Conservation (phyloP, 2,113 vertebrate genomes). For the Furnarius figulus region DNA sequence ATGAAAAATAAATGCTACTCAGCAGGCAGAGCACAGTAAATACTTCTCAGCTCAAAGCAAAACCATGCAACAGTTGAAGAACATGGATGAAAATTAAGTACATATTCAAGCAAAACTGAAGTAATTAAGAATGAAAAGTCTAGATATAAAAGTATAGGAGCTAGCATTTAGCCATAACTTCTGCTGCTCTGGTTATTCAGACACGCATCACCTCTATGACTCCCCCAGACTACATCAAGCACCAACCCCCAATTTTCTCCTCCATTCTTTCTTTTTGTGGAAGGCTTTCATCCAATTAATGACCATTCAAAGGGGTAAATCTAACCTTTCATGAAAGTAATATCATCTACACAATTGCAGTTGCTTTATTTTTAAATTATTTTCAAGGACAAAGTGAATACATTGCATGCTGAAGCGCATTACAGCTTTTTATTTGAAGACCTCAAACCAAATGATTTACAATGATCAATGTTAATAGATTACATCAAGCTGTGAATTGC, state of each 20-base stretch:
- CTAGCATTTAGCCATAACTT: not conserved
- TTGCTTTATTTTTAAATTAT: constrained; percentile 4
- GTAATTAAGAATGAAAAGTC: not conserved
- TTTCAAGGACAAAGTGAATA: constrained; percentile 33
- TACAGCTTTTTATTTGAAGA: constrained; percentile 15
- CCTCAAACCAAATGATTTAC: constrained; percentile 31
- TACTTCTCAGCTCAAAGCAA: not conserved
- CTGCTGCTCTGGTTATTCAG: not conserved
- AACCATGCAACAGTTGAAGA: not conserved
- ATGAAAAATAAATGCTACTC: not conserved
- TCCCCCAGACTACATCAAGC: not conserved
- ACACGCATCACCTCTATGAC: not conserved
- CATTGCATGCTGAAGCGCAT: not conserved
- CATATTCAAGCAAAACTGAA: not conserved
- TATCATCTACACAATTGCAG: not conserved
- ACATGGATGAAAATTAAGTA: not conserved
- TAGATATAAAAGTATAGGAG: not conserved
- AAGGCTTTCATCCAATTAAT: not conserved
- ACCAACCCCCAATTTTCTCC: not conserved
- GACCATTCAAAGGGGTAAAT: not conserved
- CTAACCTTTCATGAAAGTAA: not conserved
- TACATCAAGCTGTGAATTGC: constrained; percentile 2
- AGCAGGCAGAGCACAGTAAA: not conserved
- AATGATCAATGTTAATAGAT: constrained; percentile 42
- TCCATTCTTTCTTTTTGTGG: not conserved